These are phyloP conservation scores for Pygoscelis adeliae DNA, from an alignment of 2,113 vertebrate genomes.

Conservation along the genomic window DNA sequence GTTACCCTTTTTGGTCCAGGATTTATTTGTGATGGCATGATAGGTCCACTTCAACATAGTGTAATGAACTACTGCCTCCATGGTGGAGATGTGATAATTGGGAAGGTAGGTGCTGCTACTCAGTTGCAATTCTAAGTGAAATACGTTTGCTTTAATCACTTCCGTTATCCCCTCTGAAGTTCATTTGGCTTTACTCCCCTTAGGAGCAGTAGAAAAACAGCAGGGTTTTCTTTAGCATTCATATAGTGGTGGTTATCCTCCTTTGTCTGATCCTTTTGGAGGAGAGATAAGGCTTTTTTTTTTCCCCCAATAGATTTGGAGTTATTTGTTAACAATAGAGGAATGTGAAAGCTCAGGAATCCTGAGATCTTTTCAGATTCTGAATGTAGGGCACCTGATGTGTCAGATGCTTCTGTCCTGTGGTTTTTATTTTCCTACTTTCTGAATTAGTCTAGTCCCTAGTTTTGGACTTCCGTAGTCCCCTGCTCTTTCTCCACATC, in stretches of 20 bases:
- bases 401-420: background rate
- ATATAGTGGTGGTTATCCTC: background rate
- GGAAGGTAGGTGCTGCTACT: background rate
- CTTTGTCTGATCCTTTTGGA: constrained; percentile 14
- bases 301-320: background rate
- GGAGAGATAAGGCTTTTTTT: constrained; percentile 5
- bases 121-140: background rate
- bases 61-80: background rate
- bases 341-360: constrained; percentile 6
- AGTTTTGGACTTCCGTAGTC: background rate
- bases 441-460: background rate
- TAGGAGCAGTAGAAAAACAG: background rate
- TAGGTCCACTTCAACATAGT: background rate
- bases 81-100: background rate
- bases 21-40: background rate
- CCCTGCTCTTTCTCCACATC: background rate
- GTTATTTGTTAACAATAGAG: background rate
- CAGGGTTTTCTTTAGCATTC: constrained; percentile 28
- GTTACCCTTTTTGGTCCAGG: background rate
- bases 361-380: background rate
- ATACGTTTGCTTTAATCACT: constrained; percentile 13
- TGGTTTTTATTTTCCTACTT: background rate
- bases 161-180: background rate
- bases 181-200: background rate
- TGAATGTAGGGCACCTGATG: background rate